Evolutionary conservation across 2,888 invertebrate species (phyloP).

Genomic region (Scrobipalpa atriplicella): DNA sequence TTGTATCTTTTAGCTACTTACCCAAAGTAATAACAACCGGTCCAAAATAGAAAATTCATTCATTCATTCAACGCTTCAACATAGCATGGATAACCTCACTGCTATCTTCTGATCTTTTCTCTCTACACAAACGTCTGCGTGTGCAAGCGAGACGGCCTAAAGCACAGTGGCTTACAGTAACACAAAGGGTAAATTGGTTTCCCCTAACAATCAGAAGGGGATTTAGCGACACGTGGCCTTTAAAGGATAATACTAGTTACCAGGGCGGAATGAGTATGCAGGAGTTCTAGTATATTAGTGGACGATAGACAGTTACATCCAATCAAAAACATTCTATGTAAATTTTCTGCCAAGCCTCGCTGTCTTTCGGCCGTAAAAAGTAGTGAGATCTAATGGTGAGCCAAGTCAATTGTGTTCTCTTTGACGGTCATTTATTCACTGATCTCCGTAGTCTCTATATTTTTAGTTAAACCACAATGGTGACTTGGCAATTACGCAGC

Average conservation of each 20-base stretch:
- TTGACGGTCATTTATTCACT: too few relatives aligned
- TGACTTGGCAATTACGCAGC: too few relatives aligned
- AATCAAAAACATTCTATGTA: too few relatives aligned
- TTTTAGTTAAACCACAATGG: too few relatives aligned
- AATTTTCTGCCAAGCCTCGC: too few relatives aligned
- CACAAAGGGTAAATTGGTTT: conserved; percentile 71
- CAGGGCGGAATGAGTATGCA: conserved; percentile 42
- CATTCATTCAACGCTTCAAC: conserved; percentile 2
- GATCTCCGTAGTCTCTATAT: too few relatives aligned
- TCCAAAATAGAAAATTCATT: not conserved
- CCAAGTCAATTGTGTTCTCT: too few relatives aligned
- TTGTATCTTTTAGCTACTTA: too few relatives aligned
- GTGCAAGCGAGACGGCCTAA: conserved; percentile 46
- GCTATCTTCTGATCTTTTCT: conserved; percentile 47
- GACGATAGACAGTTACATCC: conserved; percentile 36
- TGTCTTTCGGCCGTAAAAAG: too few relatives aligned
- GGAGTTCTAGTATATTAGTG: conserved; percentile 16
- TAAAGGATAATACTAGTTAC: conserved; percentile 55
- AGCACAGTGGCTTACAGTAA: conserved; percentile 52
- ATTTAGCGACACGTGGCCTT: conserved; percentile 71
- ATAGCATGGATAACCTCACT: conserved; percentile 51
- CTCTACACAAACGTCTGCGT: conserved; percentile 40
- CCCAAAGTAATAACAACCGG: not conserved
- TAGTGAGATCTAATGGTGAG: too few relatives aligned
- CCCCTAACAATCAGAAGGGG: conserved; percentile 61